Evolutionary conservation across 2,113 vertebrate genomes (phyloP).

Genomic region (Heteronetta atricapilla): DNA sequence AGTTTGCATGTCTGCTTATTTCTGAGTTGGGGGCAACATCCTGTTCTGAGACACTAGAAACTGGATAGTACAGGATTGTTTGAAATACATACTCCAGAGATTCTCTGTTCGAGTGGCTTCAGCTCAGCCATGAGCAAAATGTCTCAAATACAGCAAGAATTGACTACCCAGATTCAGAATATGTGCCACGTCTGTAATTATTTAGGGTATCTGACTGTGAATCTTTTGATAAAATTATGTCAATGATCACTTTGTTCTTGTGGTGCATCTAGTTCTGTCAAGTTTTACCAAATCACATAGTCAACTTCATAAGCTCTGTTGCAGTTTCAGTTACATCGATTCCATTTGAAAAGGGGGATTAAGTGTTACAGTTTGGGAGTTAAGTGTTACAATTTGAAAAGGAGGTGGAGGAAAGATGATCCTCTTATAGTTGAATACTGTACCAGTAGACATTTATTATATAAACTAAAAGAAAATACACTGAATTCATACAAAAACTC

Average conservation of each 20-base stretch:
- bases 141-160: neutral
- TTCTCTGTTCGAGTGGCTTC: neutral
- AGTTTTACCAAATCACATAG: constrained; percentile 84
- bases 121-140: neutral
- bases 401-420: neutral
- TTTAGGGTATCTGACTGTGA: neutral
- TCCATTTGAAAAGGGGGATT: neutral
- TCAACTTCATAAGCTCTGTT: constrained; percentile 83
- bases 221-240: constrained; percentile 29
- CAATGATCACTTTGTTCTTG: constrained; percentile 60
- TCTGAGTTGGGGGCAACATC: neutral
- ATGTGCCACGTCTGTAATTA: neutral
- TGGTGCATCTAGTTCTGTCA: constrained; percentile 80
- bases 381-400: neutral
- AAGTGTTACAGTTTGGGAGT: neutral
- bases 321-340: constrained; percentile 69
- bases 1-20: neutral
- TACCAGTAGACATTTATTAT: neutral
- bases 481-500: neutral
- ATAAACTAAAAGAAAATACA: neutral
- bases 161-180: neutral
- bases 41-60: neutral
- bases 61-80: neutral
- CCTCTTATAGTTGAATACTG: neutral
- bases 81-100: neutral